A percentile compares a stretch with the other conserved stretches of the same genome.
Conservation (phyloP, 2,888 invertebrate genomes). For the Drosophila meridionalis region DNA sequence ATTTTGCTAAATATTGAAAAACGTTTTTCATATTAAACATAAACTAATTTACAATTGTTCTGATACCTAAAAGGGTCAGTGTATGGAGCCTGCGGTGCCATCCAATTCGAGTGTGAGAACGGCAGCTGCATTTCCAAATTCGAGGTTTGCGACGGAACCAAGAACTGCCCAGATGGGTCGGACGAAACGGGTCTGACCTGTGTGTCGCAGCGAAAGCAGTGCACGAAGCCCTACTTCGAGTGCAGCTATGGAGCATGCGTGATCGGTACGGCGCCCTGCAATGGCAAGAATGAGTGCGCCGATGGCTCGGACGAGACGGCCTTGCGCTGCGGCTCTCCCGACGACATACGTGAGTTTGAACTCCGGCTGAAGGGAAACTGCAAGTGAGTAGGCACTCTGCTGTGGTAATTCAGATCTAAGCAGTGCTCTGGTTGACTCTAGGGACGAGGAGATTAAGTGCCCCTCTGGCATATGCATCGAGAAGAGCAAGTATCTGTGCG, state of each 20-base stretch:
- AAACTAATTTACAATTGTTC: background rate
- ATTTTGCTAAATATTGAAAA: background rate
- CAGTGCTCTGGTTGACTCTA: slow-evolving; percentile 14
- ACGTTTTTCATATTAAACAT: background rate
- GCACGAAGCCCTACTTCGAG: slow-evolving; percentile 79
- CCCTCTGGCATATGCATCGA: slow-evolving; percentile 69
- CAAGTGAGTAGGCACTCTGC: slow-evolving; percentile 40
- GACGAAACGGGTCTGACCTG: slow-evolving; percentile 80
- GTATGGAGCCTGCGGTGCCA: slow-evolving; percentile 48
- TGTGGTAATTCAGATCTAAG: background rate
- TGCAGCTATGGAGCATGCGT: slow-evolving; percentile 82
- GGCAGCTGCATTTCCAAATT: slow-evolving; percentile 76
- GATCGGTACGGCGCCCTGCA: slow-evolving; percentile 67
- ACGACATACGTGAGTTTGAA: slow-evolving; percentile 41
- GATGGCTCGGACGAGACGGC: slow-evolving; percentile 70
- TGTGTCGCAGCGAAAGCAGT: slow-evolving; percentile 61
- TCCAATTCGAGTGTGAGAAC: slow-evolving; percentile 74
- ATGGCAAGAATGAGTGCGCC: slow-evolving; percentile 51
- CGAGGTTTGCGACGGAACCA: slow-evolving; percentile 73
- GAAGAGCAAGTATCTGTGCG: slow-evolving; percentile 49
- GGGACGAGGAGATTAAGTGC: slow-evolving; percentile 62
- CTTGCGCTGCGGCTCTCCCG: slow-evolving; percentile 54
- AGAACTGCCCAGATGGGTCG: slow-evolving; percentile 78
- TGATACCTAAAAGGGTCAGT: slow-evolving; percentile 5
- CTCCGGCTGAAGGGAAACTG: slow-evolving; percentile 50